A percentile compares a stretch with the other conserved stretches of the same genome.
Evolutionary conservation across 2,113 vertebrate genomes (phyloP).

Genomic region (Heterotis niloticus): DNA sequence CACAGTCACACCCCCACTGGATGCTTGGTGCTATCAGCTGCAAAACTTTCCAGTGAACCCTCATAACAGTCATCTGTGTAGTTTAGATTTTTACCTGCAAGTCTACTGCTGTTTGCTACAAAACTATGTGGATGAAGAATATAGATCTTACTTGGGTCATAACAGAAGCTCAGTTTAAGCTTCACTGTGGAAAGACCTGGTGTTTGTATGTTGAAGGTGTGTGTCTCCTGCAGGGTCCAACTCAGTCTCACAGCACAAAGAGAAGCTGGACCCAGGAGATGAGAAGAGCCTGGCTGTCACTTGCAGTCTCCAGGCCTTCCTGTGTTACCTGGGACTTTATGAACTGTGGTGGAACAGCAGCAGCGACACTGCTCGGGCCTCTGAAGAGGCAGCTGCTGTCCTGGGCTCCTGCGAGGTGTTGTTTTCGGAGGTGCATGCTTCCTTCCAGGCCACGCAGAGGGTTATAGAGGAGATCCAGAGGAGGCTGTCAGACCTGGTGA

Average conservation of each 20-base stretch:
- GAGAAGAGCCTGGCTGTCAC: constrained; percentile 55
- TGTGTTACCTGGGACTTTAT: constrained; percentile 74
- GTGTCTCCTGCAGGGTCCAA: constrained; percentile 44
- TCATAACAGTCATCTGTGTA: too few relatives aligned
- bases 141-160: too few relatives aligned
- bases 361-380: neutral
- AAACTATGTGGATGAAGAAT: too few relatives aligned
- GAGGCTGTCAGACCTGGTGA: constrained; percentile 72
- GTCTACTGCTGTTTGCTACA: too few relatives aligned
- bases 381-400: neutral
- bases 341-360: constrained; percentile 76
- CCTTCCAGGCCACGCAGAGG: constrained; percentile 68
- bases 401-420: constrained; percentile 57
- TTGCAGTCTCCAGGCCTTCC: constrained; percentile 73
- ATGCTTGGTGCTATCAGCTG: too few relatives aligned
- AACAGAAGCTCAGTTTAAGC: too few relatives aligned
- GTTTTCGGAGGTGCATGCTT: constrained; percentile 74
- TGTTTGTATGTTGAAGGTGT: too few relatives aligned
- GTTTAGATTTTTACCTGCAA: neutral
- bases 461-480: constrained; percentile 69
- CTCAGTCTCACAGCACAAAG: constrained; percentile 47
- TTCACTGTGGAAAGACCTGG: too few relatives aligned
- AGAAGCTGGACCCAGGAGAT: constrained; percentile 48
- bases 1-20: too few relatives aligned
- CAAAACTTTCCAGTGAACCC: too few relatives aligned